These are phyloP conservation scores for Myocastor coypus DNA, from an alignment of 2,113 vertebrate genomes.

Conservation along the genomic window DNA sequence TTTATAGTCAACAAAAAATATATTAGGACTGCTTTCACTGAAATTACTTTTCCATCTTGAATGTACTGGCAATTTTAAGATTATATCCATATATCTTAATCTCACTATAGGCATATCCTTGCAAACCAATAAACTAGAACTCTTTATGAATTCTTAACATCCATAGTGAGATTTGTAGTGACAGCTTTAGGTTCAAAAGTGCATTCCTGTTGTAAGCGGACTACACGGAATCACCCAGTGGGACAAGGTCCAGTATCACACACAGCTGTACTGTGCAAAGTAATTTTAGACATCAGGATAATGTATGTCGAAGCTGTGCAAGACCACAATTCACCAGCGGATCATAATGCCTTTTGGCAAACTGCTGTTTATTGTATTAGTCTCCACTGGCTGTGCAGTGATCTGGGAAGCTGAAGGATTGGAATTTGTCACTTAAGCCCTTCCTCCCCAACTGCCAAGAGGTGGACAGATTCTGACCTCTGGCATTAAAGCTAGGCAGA, in stretches of 20 bases:
- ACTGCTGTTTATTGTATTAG: conserved; percentile 59
- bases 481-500: conserved; percentile 44
- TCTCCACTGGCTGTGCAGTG: conserved; percentile 6
- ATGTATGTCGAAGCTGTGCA: conserved; percentile 57
- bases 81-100: background rate
- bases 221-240: background rate
- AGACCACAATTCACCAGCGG: conserved; percentile 68
- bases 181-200: conserved; percentile 77
- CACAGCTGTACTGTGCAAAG: conserved; percentile 63
- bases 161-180: conserved; percentile 60
- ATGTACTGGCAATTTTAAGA: conserved; percentile 30
- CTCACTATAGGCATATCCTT: conserved; percentile 31
- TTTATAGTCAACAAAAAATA: conserved; percentile 3
- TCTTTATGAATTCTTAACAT: conserved; percentile 50
- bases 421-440: conserved; percentile 72
- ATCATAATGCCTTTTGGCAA: conserved; percentile 59
- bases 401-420: conserved; percentile 57
- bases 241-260: conserved; percentile 37
- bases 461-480: conserved; percentile 71
- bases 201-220: conserved; percentile 58
- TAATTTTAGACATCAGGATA: conserved; percentile 69
- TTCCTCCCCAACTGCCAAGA: conserved; percentile 74
- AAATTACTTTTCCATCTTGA: conserved; percentile 43
- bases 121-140: conserved; percentile 4
- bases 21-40: background rate